A percentile compares a stretch with the other conserved stretches of the same genome.
phyloP scores from a whole-genome alignment of 2,113 vertebrate species.

The Ciconia boyciana region DNA sequence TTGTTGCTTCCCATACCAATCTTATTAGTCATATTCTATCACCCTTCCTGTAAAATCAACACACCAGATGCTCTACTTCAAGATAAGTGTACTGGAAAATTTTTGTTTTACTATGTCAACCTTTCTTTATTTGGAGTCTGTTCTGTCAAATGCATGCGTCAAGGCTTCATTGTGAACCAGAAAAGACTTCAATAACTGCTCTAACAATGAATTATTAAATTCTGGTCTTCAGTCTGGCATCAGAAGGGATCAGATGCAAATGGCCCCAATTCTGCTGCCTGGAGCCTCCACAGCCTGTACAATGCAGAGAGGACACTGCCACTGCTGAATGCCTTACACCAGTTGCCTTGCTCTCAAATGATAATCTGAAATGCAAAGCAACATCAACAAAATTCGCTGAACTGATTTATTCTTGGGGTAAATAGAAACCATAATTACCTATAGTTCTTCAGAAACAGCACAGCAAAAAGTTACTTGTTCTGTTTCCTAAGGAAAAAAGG shows the following conservation, averaged over 20 bases:
- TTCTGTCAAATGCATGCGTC: not conserved
- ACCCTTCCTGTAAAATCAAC: not conserved
- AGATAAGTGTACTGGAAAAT: conserved; percentile 2
- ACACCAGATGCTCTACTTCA: conserved; percentile 39
- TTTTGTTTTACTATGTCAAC: not conserved
- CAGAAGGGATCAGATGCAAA: not conserved
- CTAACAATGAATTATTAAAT: conserved; percentile 26
- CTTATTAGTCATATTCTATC: not conserved
- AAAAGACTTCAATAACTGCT: conserved; percentile 25
- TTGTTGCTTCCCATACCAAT: conserved; percentile 12
- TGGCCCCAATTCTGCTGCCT: not conserved
- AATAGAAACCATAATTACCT: not conserved
- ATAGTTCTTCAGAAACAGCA: not conserved
- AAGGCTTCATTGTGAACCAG: conserved; percentile 29
- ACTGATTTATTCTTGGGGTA: not conserved
- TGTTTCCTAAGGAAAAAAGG: not conserved
- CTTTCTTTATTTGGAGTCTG: conserved; percentile 38
- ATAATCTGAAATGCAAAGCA: not conserved
- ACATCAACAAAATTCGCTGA: not conserved
- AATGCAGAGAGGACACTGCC: not conserved
- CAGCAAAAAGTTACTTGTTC: not conserved
- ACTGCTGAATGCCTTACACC: not conserved
- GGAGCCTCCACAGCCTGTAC: not conserved
- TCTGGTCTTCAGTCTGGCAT: conserved; percentile 27
- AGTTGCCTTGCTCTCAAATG: not conserved